These are phyloP conservation scores for Pachyramphus minor DNA, from an alignment of 2,113 vertebrate species.

Conservation along the genomic window DNA sequence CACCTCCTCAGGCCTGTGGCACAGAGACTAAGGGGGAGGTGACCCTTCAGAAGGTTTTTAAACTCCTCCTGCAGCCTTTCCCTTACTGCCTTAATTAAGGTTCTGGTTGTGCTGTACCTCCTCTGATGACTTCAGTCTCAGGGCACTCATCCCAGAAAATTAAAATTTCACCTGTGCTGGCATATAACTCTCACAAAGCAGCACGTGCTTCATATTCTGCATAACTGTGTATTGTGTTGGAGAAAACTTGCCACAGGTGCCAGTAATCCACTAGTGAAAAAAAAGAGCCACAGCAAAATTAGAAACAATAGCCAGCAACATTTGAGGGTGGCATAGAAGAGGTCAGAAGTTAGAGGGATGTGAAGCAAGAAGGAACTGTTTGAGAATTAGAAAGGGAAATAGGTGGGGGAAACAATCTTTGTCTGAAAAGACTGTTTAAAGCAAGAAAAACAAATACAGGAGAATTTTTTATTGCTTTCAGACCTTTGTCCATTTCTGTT, in stretches of 20 bases:
- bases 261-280: background rate
- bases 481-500: background rate
- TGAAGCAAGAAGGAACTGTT: background rate
- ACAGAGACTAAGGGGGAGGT: accelerated
- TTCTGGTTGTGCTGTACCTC: background rate
- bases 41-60: background rate
- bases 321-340: background rate
- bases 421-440: background rate
- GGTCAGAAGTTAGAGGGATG: background rate
- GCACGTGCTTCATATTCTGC: background rate
- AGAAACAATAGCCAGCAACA: background rate
- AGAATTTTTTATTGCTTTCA: background rate
- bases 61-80: background rate
- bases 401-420: background rate
- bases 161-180: background rate
- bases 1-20: accelerated
- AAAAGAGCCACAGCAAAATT: background rate
- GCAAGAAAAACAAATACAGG: background rate
- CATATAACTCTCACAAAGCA: background rate
- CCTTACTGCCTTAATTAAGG: background rate
- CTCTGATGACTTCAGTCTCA: background rate
- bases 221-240: background rate
- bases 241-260: background rate
- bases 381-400: background rate
- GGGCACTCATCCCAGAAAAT: background rate